Percentiles rank a stretch among this genome's conserved stretches.
Evolutionary conservation across 2,797 vertebrate genomes (phyloP).

Genomic region (Leucoraja ocellata): DNA sequence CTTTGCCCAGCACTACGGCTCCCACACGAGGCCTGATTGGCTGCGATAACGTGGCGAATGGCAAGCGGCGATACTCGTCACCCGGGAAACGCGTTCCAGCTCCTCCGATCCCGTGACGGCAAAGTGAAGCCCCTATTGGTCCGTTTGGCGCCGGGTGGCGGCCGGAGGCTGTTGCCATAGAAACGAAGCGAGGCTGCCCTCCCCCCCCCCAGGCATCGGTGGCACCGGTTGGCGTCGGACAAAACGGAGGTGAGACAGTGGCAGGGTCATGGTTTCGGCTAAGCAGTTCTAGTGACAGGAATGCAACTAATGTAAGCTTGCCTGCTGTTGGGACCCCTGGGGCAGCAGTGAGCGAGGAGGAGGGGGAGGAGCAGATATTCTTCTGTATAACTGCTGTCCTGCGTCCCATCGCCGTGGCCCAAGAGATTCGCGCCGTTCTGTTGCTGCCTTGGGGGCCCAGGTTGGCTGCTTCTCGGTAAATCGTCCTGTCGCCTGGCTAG

Average conservation of each 20-base stretch:
- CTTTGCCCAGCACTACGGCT: not conserved
- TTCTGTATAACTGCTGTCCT: no score
- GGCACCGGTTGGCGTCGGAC: no score
- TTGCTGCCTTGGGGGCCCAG: not conserved
- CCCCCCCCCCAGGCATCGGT: not conserved
- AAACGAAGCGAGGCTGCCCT: not conserved
- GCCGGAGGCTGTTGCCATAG: not conserved
- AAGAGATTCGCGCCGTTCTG: not conserved
- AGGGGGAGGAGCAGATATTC: no score
- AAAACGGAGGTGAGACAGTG: not conserved
- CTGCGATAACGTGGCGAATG: not conserved
- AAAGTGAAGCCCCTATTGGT: not conserved
- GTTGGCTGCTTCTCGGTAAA: not conserved
- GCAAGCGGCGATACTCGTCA: not conserved
- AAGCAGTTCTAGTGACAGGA: not conserved
- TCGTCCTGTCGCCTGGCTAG: not conserved
- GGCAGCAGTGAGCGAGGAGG: no score
- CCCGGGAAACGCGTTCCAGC: not conserved
- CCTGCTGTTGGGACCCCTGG: no score
- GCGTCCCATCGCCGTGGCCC: no score
- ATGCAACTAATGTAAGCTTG: not conserved
- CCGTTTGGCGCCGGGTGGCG: not conserved
- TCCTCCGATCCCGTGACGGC: not conserved
- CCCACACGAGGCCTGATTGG: conserved; percentile 31
- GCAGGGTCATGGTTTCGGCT: not conserved